Percentiles rank a stretch among this genome's conserved stretches.
Conservation (phyloP, 2,797 vertebrate species). For the Oryzias dopingdopingensis region DNA sequence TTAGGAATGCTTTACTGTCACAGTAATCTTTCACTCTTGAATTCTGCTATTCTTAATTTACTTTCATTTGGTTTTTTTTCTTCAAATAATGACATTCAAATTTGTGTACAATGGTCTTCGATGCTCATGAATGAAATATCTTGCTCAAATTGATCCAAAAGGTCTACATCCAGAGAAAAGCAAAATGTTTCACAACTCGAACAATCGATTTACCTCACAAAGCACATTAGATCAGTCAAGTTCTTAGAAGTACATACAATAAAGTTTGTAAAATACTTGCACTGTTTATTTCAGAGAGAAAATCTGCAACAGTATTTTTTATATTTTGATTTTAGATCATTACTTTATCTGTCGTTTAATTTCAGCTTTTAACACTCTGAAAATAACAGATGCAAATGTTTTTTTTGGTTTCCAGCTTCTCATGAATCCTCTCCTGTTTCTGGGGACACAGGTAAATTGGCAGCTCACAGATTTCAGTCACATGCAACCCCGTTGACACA, state of each 20-base stretch:
- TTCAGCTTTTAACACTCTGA: conserved; percentile 38
- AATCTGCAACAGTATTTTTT: conserved; percentile 9
- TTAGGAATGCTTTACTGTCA: conserved; percentile 9
- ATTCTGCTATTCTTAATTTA: too few relatives aligned
- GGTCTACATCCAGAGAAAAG: conserved; percentile 43
- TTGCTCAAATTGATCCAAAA: conserved; percentile 55
- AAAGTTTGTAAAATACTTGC: conserved; percentile 39
- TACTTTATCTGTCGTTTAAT: conserved; percentile 14
- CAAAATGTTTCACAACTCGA: conserved; percentile 33
- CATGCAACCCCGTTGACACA: conserved; percentile 31
- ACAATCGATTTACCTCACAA: conserved; percentile 18
- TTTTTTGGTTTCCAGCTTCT: conserved; percentile 46
- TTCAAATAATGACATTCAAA: conserved; percentile 1
- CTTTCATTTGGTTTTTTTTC: too few relatives aligned
- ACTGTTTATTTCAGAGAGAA: conserved; percentile 62
- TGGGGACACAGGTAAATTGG: conserved; percentile 61
- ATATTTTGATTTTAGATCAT: conserved; percentile 12
- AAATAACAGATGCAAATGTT: conserved; percentile 63
- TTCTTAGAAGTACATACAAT: conserved; percentile 17
- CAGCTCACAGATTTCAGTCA: conserved; percentile 72
- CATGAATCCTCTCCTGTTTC: conserved; percentile 66
- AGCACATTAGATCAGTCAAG: conserved; percentile 24
- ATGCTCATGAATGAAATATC: conserved; percentile 11
- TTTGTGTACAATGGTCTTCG: conserved; percentile 16
- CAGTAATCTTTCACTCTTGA: conserved; percentile 1